Evolutionary conservation across 2,797 vertebrate genomes (phyloP).

Genomic region (Aeoliscus strigatus): DNA sequence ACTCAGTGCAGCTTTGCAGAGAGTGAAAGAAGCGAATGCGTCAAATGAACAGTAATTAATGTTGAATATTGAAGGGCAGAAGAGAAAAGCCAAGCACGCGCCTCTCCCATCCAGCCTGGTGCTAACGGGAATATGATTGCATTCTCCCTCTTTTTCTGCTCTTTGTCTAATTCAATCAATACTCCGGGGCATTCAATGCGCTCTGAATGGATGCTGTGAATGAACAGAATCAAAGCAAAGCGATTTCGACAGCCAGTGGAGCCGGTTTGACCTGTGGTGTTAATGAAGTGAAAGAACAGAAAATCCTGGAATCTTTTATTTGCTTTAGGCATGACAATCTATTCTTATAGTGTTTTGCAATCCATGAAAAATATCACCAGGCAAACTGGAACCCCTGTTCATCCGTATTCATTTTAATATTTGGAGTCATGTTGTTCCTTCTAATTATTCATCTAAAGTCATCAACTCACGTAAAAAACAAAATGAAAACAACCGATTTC

Average conservation of each 20-base stretch:
- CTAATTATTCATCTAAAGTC: too few relatives aligned
- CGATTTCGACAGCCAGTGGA: slow-evolving; percentile 50
- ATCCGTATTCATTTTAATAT: too few relatives aligned
- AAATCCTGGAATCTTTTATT: slow-evolving; percentile 29
- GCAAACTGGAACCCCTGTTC: background rate
- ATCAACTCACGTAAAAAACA: too few relatives aligned
- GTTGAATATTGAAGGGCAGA: slow-evolving; percentile 55
- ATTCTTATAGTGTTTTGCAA: too few relatives aligned
- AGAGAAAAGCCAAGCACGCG: slow-evolving; percentile 56
- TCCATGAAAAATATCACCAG: background rate
- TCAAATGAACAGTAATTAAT: slow-evolving; percentile 74
- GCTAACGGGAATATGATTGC: slow-evolving; percentile 77
- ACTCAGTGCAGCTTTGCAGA: too few relatives aligned
- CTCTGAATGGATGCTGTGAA: slow-evolving; percentile 64
- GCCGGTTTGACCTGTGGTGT: slow-evolving; percentile 54
- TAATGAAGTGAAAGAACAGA: slow-evolving; percentile 40
- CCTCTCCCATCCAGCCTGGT: slow-evolving; percentile 48
- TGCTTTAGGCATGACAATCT: slow-evolving; percentile 8
- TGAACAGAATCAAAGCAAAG: slow-evolving; percentile 63
- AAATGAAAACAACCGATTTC: too few relatives aligned
- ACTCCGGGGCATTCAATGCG: slow-evolving; percentile 58
- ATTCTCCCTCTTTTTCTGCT: slow-evolving; percentile 65
- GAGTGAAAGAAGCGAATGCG: slow-evolving; percentile 45
- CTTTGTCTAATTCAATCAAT: slow-evolving; percentile 77
- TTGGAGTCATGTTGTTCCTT: too few relatives aligned